Evolutionary conservation across 2,888 invertebrate species (phyloP).

Genomic region (Alcis repandata): DNA sequence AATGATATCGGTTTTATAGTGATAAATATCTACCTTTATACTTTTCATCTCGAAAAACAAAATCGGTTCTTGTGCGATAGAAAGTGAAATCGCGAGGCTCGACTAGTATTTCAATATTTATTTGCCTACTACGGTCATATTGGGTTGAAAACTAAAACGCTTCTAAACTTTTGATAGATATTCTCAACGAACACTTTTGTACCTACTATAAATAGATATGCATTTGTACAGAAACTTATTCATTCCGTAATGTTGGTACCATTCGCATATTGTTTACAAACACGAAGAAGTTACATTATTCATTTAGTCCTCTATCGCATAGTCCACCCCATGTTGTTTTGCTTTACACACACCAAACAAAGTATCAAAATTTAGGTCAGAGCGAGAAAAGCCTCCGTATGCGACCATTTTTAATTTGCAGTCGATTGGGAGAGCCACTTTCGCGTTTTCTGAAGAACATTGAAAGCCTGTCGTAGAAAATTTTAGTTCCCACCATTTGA

Average conservation of each 20-base stretch:
- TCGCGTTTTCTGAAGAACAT: neutral
- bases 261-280: constrained; percentile 9
- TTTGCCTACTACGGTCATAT: too few relatives aligned
- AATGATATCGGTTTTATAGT: too few relatives aligned
- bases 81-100: too few relatives aligned
- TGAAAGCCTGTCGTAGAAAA: neutral
- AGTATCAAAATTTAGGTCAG: constrained; percentile 63
- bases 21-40: too few relatives aligned
- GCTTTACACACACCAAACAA: constrained; percentile 26
- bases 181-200: too few relatives aligned
- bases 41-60: too few relatives aligned
- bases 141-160: too few relatives aligned
- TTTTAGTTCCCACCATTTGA: neutral
- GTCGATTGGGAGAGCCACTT: neutral
- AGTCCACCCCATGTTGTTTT: constrained; percentile 16
- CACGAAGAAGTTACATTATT: constrained; percentile 6
- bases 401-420: neutral
- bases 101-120: neutral
- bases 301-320: neutral
- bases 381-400: constrained; percentile 59
- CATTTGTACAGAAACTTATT: too few relatives aligned
- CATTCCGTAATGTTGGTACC: neutral
- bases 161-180: too few relatives aligned
- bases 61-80: too few relatives aligned
- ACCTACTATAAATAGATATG: too few relatives aligned